Conservation (phyloP, 2,113 vertebrate genomes). For the Erythrolamprus reginae region DNA sequence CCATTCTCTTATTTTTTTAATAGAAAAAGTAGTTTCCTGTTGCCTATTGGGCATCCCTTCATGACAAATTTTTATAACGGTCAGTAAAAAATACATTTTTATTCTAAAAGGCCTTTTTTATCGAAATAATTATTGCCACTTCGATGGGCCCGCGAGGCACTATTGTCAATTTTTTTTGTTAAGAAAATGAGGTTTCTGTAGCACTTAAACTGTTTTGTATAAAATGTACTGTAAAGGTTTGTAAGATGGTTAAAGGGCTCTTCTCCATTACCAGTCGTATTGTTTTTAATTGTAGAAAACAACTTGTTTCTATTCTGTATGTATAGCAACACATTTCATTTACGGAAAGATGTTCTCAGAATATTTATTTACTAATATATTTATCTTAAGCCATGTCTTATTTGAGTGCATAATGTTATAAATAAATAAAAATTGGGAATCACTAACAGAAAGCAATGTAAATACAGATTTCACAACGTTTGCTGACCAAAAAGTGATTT, state of each 20-base stretch:
- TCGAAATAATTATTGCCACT: constrained; percentile 51
- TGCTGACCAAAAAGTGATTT: constrained; percentile 95
- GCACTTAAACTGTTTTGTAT: constrained; percentile 97
- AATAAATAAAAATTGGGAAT: constrained; percentile 74
- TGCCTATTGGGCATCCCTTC: constrained; percentile 25
- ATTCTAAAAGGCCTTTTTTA: constrained; percentile 65
- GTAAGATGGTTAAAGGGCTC: constrained; percentile 79
- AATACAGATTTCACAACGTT: constrained; percentile 92
- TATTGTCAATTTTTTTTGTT: constrained; percentile 81
- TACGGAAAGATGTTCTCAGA: constrained; percentile 99
- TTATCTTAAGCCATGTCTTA: constrained; percentile 99
- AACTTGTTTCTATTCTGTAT: constrained; percentile 93
- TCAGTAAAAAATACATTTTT: constrained; percentile 36
- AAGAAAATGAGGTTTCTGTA: constrained; percentile 75
- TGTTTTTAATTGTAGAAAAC: constrained; percentile 90
- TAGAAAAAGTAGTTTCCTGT: not conserved
- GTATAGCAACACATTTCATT: constrained; percentile 99
- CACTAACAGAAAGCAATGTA: constrained; percentile 96
- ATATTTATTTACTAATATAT: constrained; percentile 99
- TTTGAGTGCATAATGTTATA: constrained; percentile 86
- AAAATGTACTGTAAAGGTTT: constrained; percentile 81
- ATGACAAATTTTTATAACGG: constrained; percentile 34
- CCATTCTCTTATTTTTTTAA: not conserved
- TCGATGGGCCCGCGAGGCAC: constrained; percentile 86
- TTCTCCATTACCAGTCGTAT: constrained; percentile 90